Conservation (phyloP, 2,888 invertebrate genomes). For the Sisyra nigra region DNA sequence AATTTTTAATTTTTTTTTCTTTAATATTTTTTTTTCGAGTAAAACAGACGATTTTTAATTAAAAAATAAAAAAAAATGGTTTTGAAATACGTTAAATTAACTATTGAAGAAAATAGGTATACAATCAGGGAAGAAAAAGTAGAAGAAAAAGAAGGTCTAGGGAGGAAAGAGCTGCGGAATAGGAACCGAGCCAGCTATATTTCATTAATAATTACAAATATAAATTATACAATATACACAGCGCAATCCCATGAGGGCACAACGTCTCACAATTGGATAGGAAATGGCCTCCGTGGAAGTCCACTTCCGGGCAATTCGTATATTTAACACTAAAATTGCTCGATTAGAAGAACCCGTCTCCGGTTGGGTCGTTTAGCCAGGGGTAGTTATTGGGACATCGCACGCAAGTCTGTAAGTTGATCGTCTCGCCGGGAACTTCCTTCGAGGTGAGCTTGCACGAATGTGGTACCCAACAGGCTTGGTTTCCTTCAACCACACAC, state of each 20-base stretch:
- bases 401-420: conserved; percentile 84
- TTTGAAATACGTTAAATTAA: too few species aligned
- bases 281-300: not conserved
- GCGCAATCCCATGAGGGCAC: conserved; percentile 1
- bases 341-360: conserved; percentile 76
- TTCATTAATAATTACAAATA: too few species aligned
- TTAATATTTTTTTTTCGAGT: too few species aligned
- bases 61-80: too few species aligned
- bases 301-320: not conserved
- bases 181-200: too few species aligned
- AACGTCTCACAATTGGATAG: not conserved
- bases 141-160: too few species aligned
- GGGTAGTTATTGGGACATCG: conserved; percentile 90
- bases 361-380: conserved; percentile 85
- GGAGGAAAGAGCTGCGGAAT: too few species aligned
- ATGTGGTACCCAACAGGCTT: conserved; percentile 76
- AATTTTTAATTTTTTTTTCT: too few species aligned
- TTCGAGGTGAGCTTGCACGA: conserved; percentile 83
- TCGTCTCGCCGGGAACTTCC: conserved; percentile 87
- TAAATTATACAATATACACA: not conserved
- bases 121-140: too few species aligned
- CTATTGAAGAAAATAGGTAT: too few species aligned
- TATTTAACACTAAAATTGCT: conserved; percentile 14
- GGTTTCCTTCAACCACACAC: conserved; percentile 72
- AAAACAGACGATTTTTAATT: too few species aligned